phyloP scores from a whole-genome alignment of 2,888 invertebrate species.

The Drosophila diplacantha region DNA sequence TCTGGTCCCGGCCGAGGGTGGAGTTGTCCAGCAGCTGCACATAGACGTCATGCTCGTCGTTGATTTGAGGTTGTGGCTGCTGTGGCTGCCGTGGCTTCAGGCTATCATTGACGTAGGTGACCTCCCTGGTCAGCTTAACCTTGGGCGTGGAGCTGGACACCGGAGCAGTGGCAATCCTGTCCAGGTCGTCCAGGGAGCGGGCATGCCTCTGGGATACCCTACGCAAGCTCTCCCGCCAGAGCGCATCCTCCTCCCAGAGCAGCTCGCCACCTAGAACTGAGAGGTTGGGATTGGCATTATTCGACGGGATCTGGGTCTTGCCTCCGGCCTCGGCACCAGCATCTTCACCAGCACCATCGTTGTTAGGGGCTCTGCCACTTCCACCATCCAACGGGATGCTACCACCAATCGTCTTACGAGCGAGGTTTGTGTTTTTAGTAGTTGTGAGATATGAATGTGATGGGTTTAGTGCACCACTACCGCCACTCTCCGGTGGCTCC shows the following conservation, averaged over 20 bases:
- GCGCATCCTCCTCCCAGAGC: slow-evolving; percentile 89
- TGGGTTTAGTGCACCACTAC: slow-evolving; percentile 55
- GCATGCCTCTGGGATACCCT: slow-evolving; percentile 89
- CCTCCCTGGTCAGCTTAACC: slow-evolving; percentile 83
- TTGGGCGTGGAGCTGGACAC: slow-evolving; percentile 52
- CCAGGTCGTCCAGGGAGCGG: slow-evolving; percentile 89
- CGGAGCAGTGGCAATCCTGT: slow-evolving; percentile 77
- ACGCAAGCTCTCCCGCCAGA: slow-evolving; percentile 89
- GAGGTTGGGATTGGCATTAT: slow-evolving; percentile 61
- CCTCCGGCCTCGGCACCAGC: slow-evolving; percentile 22
- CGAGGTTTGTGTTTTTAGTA: slow-evolving; percentile 70
- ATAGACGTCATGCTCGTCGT: slow-evolving; percentile 75
- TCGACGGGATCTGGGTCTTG: slow-evolving; percentile 44
- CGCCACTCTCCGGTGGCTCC: slow-evolving; percentile 38
- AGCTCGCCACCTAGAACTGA: slow-evolving; percentile 81
- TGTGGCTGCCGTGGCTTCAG: slow-evolving; percentile 78
- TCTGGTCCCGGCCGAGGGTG: slow-evolving; percentile 26
- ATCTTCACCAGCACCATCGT: slow-evolving; percentile 34
- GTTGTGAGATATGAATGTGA: slow-evolving; percentile 60
- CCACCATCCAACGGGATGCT: slow-evolving; percentile 47
- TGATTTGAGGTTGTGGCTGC: slow-evolving; percentile 24
- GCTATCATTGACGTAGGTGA: slow-evolving; percentile 88
- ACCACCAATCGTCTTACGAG: slow-evolving; percentile 61
- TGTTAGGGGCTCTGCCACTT: slow-evolving; percentile 26
- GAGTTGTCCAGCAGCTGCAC: slow-evolving; percentile 66